Percentiles rank a stretch among this genome's conserved stretches.
Conservation (phyloP, 2,888 invertebrate species). For the Eupithecia dodoneata region DNA sequence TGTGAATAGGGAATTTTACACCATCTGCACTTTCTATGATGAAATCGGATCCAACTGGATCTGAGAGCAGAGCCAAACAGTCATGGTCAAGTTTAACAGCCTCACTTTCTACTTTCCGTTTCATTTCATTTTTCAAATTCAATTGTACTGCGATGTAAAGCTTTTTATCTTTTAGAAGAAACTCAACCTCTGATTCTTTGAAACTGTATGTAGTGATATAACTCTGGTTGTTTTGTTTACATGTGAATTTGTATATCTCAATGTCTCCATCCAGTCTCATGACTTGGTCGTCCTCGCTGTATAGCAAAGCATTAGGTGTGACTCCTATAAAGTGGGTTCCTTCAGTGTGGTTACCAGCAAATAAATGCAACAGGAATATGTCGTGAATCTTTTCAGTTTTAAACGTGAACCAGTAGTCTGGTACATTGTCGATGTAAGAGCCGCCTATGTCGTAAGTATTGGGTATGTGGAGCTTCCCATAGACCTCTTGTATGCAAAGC, state of each 20-base stretch:
- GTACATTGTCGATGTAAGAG: slow-evolving; percentile 64
- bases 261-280: slow-evolving; percentile 37
- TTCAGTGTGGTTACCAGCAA: slow-evolving; percentile 63
- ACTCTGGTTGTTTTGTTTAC: slow-evolving; percentile 25
- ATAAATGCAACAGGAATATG: slow-evolving; percentile 69
- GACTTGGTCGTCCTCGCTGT: slow-evolving; percentile 58
- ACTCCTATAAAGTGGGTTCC: slow-evolving; percentile 59
- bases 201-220: slow-evolving; percentile 71
- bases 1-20: slow-evolving; percentile 68
- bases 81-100: slow-evolving; percentile 55
- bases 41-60: slow-evolving; percentile 73
- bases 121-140: background rate
- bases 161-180: slow-evolving; percentile 62
- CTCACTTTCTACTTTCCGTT: slow-evolving; percentile 46
- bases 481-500: slow-evolving; percentile 66
- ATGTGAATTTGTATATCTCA: slow-evolving; percentile 14
- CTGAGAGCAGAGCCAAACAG: slow-evolving; percentile 60
- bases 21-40: slow-evolving; percentile 73
- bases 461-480: slow-evolving; percentile 68
- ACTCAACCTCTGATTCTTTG: slow-evolving; percentile 61
- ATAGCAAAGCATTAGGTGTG: slow-evolving; percentile 55
- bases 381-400: slow-evolving; percentile 64
- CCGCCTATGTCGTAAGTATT: slow-evolving; percentile 75
- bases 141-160: slow-evolving; percentile 60
- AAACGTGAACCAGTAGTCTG: slow-evolving; percentile 70